Evolutionary conservation across 1,140 invertebrate genomes (phyloP), one percentile per base, ranked within the genome.

Genomic region (Lordiphosa stackelbergi): DNA sequence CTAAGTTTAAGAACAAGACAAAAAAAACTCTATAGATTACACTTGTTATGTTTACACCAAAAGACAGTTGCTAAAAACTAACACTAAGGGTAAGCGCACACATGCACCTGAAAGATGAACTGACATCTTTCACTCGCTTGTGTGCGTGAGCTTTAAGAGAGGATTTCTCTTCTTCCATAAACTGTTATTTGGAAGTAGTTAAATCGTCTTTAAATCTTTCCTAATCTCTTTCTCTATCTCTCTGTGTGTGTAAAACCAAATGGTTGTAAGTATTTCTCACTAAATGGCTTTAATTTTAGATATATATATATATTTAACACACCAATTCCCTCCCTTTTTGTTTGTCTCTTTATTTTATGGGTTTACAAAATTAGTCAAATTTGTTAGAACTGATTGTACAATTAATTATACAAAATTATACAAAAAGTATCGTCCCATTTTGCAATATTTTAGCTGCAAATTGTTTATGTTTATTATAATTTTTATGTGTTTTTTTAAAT

Each of bases 241-340:
- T 56, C 24, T 13, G 7, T 16, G 45, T 40, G 58, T 59, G 58
- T 63, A 60, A 69, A 60, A 70, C 70, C 62, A 59, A 49, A 79
- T 66, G 74, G 74, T 79, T 79, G 74, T 79, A 79, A 60, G 16
- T 63, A 77, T 71, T 56, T 74, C 66, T 81, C 51, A 78, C 54
- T 70, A 66, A 45, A 66, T 57, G 53, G 52, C 46, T 78, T 81
- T 81, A 79, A 63, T 68, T 78, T 69, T 55, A 37, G 47, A 31
- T 31, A 16, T 16, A n/a, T n/a, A n/a, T 16, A 16, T 16, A 31
- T 31, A 31, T 31, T 7, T 31, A 31, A 31, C 28, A 45, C 8
- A 8, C 24, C 19, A 19, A n/a, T 7, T 28, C 24, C 57, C 3
- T 45, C 31, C 61, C 38, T 37, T 45, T 60, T 43, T 48, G 36